Conservation (phyloP, 2,113 vertebrate species). For the Osmerus eperlanus region DNA sequence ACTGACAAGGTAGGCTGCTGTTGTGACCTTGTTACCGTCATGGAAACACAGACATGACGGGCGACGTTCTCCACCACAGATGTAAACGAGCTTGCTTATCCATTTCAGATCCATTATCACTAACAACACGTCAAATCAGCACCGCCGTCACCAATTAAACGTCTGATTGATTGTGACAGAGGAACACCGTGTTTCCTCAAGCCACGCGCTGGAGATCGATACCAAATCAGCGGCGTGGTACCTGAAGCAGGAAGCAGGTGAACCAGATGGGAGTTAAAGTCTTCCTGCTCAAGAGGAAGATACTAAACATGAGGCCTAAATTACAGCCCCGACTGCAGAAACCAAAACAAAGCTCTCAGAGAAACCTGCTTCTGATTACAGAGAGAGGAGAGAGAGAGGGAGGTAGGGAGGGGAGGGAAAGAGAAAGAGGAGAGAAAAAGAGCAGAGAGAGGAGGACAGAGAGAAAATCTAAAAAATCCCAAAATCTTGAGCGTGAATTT, state of each 20-base stretch:
- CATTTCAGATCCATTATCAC: not conserved
- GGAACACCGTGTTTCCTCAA: not conserved
- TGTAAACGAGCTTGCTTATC: not conserved
- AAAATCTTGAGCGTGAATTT: not conserved
- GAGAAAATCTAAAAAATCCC: too few species aligned
- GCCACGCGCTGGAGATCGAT: too few species aligned
- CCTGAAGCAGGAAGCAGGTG: too few species aligned
- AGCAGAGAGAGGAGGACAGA: not conserved
- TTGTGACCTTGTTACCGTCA: too few species aligned
- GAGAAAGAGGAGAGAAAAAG: constrained; percentile 12
- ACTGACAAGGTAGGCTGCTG: too few species aligned
- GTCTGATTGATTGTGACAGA: not conserved
- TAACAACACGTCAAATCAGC: too few species aligned
- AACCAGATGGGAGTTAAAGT: too few species aligned
- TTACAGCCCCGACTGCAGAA: constrained; percentile 65
- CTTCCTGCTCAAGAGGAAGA: constrained; percentile 30
- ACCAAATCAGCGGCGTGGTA: too few species aligned
- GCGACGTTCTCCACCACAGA: not conserved
- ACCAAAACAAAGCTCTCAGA: constrained; percentile 67
- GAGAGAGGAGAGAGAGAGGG: too few species aligned
- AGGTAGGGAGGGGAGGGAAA: not conserved
- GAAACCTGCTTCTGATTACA: constrained; percentile 69
- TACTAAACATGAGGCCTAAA: constrained; percentile 70
- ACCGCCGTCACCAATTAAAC: too few species aligned
- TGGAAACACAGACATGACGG: not conserved